Evolutionary conservation across 1,140 invertebrate genomes (phyloP).

Genomic region (Trichonephila clavata): DNA sequence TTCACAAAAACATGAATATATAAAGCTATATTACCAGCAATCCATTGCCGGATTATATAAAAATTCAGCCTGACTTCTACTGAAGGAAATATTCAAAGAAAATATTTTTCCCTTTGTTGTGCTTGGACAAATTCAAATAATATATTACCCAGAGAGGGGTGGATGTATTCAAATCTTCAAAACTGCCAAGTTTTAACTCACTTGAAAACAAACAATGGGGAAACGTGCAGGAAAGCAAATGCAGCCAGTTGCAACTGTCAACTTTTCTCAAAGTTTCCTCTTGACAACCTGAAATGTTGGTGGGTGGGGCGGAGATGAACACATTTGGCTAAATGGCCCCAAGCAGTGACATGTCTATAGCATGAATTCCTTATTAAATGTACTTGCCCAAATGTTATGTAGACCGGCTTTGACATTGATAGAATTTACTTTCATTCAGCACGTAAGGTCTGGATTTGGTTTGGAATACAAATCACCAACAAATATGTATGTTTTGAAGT

Average conservation of each 20-base stretch:
- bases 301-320: not conserved
- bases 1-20: too few species aligned
- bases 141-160: too few species aligned
- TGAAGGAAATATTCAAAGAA: too few species aligned
- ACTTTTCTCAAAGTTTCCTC: not conserved
- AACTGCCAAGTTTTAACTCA: not conserved
- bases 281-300: not conserved
- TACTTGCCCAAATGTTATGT: not conserved
- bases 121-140: too few species aligned
- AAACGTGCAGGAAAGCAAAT: not conserved
- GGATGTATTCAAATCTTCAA: not conserved
- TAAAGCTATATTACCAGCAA: too few species aligned
- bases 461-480: not conserved
- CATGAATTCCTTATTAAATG: not conserved
- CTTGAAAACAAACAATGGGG: not conserved
- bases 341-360: not conserved
- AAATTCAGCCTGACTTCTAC: too few species aligned
- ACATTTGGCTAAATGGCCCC: not conserved
- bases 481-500: too few species aligned
- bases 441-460: not conserved
- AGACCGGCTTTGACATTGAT: not conserved
- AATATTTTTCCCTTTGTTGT: too few species aligned
- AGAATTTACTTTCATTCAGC: not conserved
- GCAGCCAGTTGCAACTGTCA: conserved; percentile 11
- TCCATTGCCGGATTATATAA: too few species aligned